Conservation (phyloP, 2,113 vertebrate genomes). For the Vireo altiloquus region DNA sequence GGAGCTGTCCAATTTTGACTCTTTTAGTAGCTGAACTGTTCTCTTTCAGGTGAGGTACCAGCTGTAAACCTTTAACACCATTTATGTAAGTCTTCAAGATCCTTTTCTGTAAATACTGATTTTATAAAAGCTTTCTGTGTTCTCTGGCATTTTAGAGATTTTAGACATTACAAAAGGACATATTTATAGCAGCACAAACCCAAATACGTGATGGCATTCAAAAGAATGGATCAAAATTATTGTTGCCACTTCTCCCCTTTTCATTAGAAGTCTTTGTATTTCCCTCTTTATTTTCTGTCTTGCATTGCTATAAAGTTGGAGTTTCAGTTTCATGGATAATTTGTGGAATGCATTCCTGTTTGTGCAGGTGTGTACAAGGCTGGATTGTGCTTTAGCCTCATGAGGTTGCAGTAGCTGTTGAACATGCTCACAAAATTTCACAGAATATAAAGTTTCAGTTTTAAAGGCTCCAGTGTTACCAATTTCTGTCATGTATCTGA, state of each 20-base stretch:
- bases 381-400: not conserved
- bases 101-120: not conserved
- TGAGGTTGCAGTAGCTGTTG: not conserved
- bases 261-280: not conserved
- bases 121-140: not conserved
- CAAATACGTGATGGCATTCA: not conserved
- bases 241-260: not conserved
- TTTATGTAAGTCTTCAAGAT: not conserved
- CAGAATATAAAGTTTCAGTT: not conserved
- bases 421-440: not conserved
- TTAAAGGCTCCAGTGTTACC: not conserved
- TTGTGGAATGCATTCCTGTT: not conserved
- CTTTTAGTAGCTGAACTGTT: not conserved
- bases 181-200: not conserved
- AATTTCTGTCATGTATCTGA: fast-evolving
- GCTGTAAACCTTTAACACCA: not conserved
- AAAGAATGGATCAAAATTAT: not conserved
- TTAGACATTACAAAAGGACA: not conserved
- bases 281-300: not conserved
- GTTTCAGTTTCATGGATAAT: not conserved
- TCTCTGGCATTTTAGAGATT: not conserved
- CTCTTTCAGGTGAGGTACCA: not conserved
- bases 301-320: not conserved
- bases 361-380: not conserved
- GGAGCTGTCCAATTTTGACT: not conserved